Evolutionary conservation across 1,140 invertebrate species (phyloP).

Genomic region (Drosophila navojoa): DNA sequence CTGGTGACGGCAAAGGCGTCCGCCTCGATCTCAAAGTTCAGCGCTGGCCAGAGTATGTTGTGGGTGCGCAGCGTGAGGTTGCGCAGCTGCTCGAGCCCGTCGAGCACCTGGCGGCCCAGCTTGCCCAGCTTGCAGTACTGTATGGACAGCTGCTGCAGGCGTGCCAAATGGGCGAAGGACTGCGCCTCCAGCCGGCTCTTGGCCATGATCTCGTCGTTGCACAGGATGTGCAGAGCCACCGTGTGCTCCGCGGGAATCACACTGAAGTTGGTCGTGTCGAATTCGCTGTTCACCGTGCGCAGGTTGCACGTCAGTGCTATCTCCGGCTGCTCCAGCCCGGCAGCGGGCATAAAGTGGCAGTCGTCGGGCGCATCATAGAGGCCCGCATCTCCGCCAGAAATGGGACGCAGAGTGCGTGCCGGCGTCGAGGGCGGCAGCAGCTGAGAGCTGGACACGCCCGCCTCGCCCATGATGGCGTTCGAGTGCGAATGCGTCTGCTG

Average conservation of each 20-base stretch:
- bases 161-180: conserved; percentile 91
- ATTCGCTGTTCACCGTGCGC: conserved; percentile 91
- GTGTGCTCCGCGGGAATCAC: conserved; percentile 93
- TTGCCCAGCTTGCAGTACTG: conserved; percentile 93
- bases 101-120: conserved; percentile 90
- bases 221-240: conserved; percentile 90
- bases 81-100: conserved; percentile 89
- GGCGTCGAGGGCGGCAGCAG: conserved; percentile 62
- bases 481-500: conserved; percentile 67
- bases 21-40: conserved; percentile 90
- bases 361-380: conserved; percentile 92
- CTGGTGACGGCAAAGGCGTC: conserved; percentile 89
- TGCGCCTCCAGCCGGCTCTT: conserved; percentile 89
- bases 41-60: conserved; percentile 90
- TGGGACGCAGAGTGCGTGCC: conserved; percentile 54
- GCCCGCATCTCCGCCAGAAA: conserved; percentile 54
- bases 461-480: conserved; percentile 80
- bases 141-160: conserved; percentile 90
- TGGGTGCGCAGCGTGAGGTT: conserved; percentile 92
- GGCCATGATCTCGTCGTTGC: conserved; percentile 90
- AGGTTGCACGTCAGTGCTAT: conserved; percentile 91
- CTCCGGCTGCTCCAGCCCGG: conserved; percentile 85
- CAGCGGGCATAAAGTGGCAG: conserved; percentile 85
- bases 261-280: conserved; percentile 94
- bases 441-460: conserved; percentile 72